Evolutionary conservation across 1,140 invertebrate species (phyloP), one percentile per base, ranked within the genome.

Genomic region (Bombus pascuorum): DNA sequence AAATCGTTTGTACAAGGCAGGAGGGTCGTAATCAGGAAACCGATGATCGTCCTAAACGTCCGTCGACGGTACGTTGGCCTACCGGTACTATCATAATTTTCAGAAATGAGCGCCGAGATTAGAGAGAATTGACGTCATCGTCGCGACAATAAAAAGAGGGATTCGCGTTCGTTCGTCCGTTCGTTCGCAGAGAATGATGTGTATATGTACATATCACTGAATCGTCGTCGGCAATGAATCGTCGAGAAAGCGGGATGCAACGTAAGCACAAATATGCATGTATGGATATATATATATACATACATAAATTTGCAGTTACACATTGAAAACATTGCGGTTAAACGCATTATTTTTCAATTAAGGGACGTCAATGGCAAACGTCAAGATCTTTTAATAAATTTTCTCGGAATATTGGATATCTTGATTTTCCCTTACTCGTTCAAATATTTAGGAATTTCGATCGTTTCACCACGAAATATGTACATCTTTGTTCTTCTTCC

Each of bases 111-210:
- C 65, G 59, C 88, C 75, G 87, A 87, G 88, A 90, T 89, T 87
- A 90, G 89, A 83, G 81, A 81, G 76, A 73, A 90, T 89, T 90
- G 89, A 90, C 89, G 89, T 90, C 89, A 89, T 62, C 15, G 47
- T 74, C 77, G 82, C 78, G 82, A 90, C 88, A 89, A 89, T 90
- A 89, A 89, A 90, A 90, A 87, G 83, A 89, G 85, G 66, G 66
- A 87, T 78, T 74, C 66, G 39, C 71, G 53, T 89, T 86, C 79
- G 81, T 89, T 82, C 70, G 68, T 65, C 25, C 53, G 44, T 59
- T 18, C 85, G 47, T 66, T 80, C 62, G 66, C 57, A 42, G 57
- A 77, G 71, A 65, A 53, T 28, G 28, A 34, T 28, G 47, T 62
- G 39, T 68, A 62, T 66, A n/a, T n/a, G n/a, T n/a, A 89, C 84